phyloP scores from a whole-genome alignment of 2,888 invertebrate genomes.

The Ferdinandea cuprea region DNA sequence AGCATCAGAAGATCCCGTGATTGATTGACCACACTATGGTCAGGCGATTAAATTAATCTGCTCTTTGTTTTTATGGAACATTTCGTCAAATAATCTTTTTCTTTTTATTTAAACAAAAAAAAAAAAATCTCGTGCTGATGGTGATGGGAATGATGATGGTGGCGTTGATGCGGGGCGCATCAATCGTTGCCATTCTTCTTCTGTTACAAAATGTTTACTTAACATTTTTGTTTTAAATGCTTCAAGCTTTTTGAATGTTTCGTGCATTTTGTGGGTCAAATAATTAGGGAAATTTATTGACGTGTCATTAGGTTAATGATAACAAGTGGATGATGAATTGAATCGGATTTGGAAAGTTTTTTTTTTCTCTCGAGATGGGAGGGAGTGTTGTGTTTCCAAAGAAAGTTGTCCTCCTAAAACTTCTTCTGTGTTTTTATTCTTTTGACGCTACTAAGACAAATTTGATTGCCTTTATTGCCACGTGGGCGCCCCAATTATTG shows the following conservation, averaged over 20 bases:
- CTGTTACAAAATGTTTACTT: slow-evolving; percentile 46
- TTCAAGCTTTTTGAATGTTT: slow-evolving; percentile 39
- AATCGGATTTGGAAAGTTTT: slow-evolving; percentile 57
- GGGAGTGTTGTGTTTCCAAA: background rate
- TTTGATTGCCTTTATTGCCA: too few species aligned
- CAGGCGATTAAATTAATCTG: slow-evolving; percentile 67
- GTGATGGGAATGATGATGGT: slow-evolving; percentile 39
- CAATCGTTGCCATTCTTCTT: slow-evolving; percentile 6
- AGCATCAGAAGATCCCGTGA: slow-evolving; percentile 64
- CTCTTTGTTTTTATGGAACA: slow-evolving; percentile 63
- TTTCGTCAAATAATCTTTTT: slow-evolving; percentile 50
- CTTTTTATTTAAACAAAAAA: too few species aligned
- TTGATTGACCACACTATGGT: slow-evolving; percentile 69
- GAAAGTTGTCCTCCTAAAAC: too few species aligned
- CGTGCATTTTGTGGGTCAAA: slow-evolving; percentile 71
- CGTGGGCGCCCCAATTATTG: too few species aligned
- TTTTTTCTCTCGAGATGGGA: background rate
- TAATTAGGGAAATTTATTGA: slow-evolving; percentile 72
- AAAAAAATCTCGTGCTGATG: slow-evolving; percentile 16
- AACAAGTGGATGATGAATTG: slow-evolving; percentile 73
- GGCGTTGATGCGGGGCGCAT: slow-evolving; percentile 56
- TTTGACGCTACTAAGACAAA: too few species aligned
- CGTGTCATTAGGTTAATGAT: slow-evolving; percentile 73
- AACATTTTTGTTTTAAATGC: slow-evolving; percentile 57
- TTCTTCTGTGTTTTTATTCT: too few species aligned